Evolutionary conservation across 2,113 vertebrate genomes (phyloP), one percentile per base, ranked within the genome.

Genomic region (Aptenodytes forsteri): DNA sequence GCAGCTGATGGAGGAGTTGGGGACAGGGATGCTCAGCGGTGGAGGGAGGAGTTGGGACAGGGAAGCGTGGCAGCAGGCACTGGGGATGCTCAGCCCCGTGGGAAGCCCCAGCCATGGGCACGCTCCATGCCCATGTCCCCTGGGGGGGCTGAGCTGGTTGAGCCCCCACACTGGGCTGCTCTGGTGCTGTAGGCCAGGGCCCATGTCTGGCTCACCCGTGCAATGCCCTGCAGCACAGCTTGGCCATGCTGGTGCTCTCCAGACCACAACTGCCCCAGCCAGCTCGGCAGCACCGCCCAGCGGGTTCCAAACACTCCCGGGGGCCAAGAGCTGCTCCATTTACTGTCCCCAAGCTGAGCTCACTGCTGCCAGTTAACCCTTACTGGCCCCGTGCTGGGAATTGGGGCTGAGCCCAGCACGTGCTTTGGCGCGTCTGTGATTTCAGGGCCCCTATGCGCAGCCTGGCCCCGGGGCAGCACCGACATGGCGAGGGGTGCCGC

Each of bases 261-360:
- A 76, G 23, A 2, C 46, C 6, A 7, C 0, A 40, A 62, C 81
- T 25, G 86, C 29, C 58, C 40, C 4, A 40, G 52, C 91, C 69
- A 9, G 94, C 75, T 29, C 0, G 2, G 75, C 89, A 13, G 52
- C 69, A 85, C 89, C 81, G 2, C 93, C 93, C 62, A 6, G 55
- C 89, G 6, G 2, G 90, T 29, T 76, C 93, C 90, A 86, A 92
- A 76, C 64, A 26, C 46, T 56, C 58, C 82, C 84, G 1, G 78
- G 56, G 95, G 92, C 82, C 92, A 94, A 23, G 75, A 61, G 82
- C 82, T 92, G 95, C 89, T 92, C 95, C 86, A 94, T 64, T 94
- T 92, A 73, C 85, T 44, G 78, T 56, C 94, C 94, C 58, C 27
- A 12, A 47, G 32, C 49, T 54, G 79, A 67, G 91, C 83, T 84